Base-by-base conservation (phyloP, 92 coral and sea anemone species). In the Palythoa grandiflora region DNA sequence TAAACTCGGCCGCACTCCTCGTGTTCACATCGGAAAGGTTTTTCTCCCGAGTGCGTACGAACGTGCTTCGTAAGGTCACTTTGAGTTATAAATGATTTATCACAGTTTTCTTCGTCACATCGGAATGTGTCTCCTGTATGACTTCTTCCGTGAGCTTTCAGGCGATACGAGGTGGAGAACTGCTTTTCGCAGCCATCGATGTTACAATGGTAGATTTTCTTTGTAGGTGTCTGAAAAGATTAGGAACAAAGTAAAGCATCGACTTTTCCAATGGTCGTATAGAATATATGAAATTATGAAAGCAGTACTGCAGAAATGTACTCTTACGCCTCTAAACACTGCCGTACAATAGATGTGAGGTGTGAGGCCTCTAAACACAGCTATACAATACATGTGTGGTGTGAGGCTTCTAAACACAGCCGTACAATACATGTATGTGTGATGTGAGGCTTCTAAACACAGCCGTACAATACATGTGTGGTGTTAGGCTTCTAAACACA, bases 111-210 rank as follows among this genome's bases (percentile, higher is more conserved):
- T 20, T 92, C 95, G 13, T 95, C 99, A 85, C 99, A 97, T 47
- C 98, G 87, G 78, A 97, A 97, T 44, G 98, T 97, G 84, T 97
- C 99, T 20, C 99, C 99, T 6, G 99, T 97, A 85, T 97, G 99
- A 73, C 99, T 97, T 54, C 99, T 92, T 9, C 95, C 96, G 77
- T 97, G 99, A 1, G 99, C 99, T 81, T 97, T 97, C 88, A 97
- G 93, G 8, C 99, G 92, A 80, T 97, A 97, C 6, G 99, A 93
- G 9, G 99, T 97, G 5, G 99, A 97, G 87, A 97, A 97, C 88
- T 95, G 98, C 72, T 97, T 97, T 40, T 95, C 94, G 74, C 99
- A 97, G 17, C 99, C 99, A 53, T 93, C 99, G 2, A 97, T 96
- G 61, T 90, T 94, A 28, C 99, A 97, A 75, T 96, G 99, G 83